A percentile compares a stretch with the other conserved stretches of the same genome.
phyloP scores from a whole-genome alignment of 2,113 vertebrate species.

The Oreotrochilus melanogaster region DNA sequence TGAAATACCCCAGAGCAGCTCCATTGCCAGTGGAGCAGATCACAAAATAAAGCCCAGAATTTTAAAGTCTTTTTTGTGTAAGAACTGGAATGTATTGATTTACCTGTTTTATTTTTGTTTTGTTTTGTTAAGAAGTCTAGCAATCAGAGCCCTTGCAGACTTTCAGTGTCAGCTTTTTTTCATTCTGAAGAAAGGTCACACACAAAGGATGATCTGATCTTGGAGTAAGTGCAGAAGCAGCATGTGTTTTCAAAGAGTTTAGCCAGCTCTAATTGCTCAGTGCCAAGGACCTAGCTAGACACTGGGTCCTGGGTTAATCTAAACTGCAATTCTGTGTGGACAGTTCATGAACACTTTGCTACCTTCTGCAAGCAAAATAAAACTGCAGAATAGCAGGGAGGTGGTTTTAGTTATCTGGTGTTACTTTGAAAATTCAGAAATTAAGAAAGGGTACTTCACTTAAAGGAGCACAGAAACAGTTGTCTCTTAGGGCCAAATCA shows the following conservation, averaged over 20 bases:
- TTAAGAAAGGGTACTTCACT: background rate
- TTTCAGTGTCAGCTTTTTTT: background rate
- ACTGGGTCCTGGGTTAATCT: background rate
- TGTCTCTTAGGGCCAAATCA: background rate
- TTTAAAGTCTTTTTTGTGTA: background rate
- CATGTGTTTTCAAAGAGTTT: background rate
- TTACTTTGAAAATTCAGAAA: background rate
- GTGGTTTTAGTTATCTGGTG: background rate
- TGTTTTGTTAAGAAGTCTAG: background rate
- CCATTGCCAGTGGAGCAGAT: background rate
- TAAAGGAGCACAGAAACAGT: background rate
- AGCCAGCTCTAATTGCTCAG: background rate
- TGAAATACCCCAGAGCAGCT: background rate
- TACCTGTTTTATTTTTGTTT: background rate
- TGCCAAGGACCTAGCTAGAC: background rate
- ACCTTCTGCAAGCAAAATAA: background rate
- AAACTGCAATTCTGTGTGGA: background rate
- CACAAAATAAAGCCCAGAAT: background rate
- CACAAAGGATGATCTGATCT: background rate
- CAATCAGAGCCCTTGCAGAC: constrained; percentile 12
- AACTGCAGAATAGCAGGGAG: background rate
- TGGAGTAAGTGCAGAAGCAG: background rate
- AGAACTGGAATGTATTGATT: background rate
- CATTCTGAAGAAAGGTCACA: background rate
- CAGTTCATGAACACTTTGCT: background rate